Base-by-base conservation (phyloP, 1,140 invertebrate genomes). In the Neodiprion lecontei region DNA sequence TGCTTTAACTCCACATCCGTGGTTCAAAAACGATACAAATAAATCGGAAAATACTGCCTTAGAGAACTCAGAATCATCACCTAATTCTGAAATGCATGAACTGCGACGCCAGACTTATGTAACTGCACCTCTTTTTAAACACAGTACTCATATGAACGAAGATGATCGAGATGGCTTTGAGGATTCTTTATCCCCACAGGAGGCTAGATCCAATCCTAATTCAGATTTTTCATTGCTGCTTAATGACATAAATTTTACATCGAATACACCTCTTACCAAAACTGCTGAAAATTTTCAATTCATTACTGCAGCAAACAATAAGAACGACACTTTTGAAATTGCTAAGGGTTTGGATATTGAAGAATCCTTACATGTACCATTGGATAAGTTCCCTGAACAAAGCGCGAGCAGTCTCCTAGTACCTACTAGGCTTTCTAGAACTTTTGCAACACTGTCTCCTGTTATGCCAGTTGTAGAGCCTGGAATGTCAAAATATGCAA, bases 141-240 rank as follows among this genome's bases (percentile, higher is more conserved):
- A 71, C 53, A 72, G 17, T 11, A 61, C 1, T 28, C 7, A 69
- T 49, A 69, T 9, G n/a, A 71, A 9, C 70, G 1, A 50, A 40
- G 49, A 61, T 69, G 40, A 14, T 73, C 28, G 67, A 67, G 73
- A 61, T 48, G 66, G 80, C 10, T 77, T 76, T 50, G 76, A 80
- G 21, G 79, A 83, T 76, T 81, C 79, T 1, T 21, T 82, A n/a
- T 83, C 79, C n/a, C 78, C 78, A 10, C 70, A 70, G 74, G 70
- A 75, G 47, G 9, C 28, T 40, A 40, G 28, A 40, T 40, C 7
- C 47, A 74, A 12, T 76, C 28, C 28, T 40, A 61, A 17, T 17
- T 61, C 75, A 0, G 80, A 87, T 7, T 84, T 87, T 69, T 88
- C 87, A 3, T 73, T 79, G 11, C 14, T 87, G 12, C 75, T 87